phyloP scores from a whole-genome alignment of 1,140 invertebrate species.

The Bicyclus anynana region DNA sequence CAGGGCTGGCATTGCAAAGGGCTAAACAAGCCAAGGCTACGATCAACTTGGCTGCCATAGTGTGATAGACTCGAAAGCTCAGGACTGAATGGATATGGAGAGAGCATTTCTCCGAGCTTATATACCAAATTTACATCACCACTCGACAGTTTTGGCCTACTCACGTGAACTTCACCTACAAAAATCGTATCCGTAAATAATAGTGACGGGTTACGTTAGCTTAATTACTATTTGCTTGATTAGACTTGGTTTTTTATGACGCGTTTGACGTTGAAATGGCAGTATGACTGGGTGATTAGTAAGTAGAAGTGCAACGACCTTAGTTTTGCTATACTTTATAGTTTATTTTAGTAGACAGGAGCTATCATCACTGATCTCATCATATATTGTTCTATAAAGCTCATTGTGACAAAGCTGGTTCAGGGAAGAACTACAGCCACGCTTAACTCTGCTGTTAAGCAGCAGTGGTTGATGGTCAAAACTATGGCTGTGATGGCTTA shows the following conservation, averaged over 20 bases:
- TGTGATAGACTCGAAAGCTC: conserved; percentile 35
- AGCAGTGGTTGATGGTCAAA: no score
- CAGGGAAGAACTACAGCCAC: no score
- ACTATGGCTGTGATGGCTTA: no score
- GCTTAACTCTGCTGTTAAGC: no score
- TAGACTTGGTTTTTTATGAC: not conserved
- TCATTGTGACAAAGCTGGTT: no score
- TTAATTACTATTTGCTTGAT: conserved; percentile 37
- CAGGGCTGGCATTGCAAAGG: conserved; percentile 46
- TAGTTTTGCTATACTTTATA: not conserved
- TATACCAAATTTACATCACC: conserved; percentile 52
- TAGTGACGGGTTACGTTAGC: conserved; percentile 36
- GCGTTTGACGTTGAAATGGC: not conserved
- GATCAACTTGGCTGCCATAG: conserved; percentile 59
- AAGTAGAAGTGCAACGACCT: not conserved
- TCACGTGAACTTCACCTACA: conserved; percentile 61
- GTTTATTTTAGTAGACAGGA: not conserved
- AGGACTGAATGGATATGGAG: conserved; percentile 57
- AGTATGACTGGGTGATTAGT: not conserved
- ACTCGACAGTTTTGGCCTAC: conserved; percentile 45
- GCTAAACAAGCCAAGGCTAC: conserved; percentile 49
- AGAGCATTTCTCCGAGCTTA: conserved; percentile 72
- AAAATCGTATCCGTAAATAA: conserved; percentile 54
- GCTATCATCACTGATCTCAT: not conserved
- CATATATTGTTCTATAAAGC: no score